Base-by-base conservation (phyloP, 2,797 vertebrate genomes). In the Molossus alvarezi region DNA sequence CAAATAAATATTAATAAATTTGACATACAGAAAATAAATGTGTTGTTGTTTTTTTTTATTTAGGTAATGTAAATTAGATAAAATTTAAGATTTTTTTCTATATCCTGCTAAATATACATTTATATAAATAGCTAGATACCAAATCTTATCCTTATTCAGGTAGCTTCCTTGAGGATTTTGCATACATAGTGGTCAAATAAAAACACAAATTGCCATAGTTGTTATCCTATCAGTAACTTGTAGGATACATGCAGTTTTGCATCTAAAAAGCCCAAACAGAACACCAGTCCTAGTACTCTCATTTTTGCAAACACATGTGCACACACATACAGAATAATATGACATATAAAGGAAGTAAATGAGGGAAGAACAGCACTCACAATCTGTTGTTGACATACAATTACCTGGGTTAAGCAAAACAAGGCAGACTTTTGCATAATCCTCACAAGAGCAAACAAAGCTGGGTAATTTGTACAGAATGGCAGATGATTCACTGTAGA, bases 1-100 rank as follows among this genome's bases (percentile, higher is more conserved):
- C 80, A 15, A 76, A 64, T 85, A 90, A 86, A 76, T 21, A 84
- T 75, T 89, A 94, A 90, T 90, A 73, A 69, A 80, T 91, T 89
- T 37, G 65, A 73, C 13, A 45, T 81, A 85, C 41, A 91, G 41
- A 85, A 67, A 76, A 82, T 93, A 91, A 89, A 84, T 25, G 65
- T 76, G 41, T 45, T n/a, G n/a, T n/a, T 41, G 41, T 45, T 45
- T 45, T 48, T 85, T 80, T 25, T 55, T 80, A 79, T 64, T 71
- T 72, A n/a, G 17, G 6, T 14, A 75, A 92, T 64, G 29, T 9
- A 83, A 91, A 92, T 84, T 91, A 95, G 21, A 55, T 73, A 82
- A 85, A 62, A 71, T 79, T 88, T 79, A 60, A 89, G 25, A 67
- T 9, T 64, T 45, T 25, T 65, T 86, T 41, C 37, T 89, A 29